phyloP scores from a whole-genome alignment of 2,113 vertebrate species.

The Sebastes fasciatus region DNA sequence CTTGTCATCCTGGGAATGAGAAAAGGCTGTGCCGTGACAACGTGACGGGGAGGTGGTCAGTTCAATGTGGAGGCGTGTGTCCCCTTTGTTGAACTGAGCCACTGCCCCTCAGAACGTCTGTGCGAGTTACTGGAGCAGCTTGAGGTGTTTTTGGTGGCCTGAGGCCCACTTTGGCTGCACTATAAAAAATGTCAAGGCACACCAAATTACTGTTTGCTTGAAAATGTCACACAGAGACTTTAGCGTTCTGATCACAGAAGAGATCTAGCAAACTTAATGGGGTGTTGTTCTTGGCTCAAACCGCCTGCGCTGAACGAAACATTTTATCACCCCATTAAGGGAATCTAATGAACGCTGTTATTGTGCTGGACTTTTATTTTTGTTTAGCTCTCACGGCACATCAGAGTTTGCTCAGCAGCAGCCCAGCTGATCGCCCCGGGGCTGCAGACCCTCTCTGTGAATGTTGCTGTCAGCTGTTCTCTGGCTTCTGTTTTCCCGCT shows the following conservation, averaged over 20 bases:
- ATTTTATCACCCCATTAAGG: slow-evolving; percentile 17
- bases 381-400: slow-evolving; percentile 8
- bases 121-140: background rate
- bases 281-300: slow-evolving; percentile 9
- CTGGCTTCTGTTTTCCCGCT: slow-evolving; percentile 22
- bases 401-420: background rate
- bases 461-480: slow-evolving; percentile 11
- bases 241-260: background rate
- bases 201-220: slow-evolving; percentile 11
- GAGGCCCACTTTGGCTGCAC: background rate
- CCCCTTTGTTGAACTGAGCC: background rate
- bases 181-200: background rate
- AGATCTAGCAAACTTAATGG: background rate
- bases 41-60: too few species aligned
- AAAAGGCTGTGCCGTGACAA: too few species aligned
- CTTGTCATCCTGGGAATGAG: too few species aligned
- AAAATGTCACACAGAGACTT: slow-evolving; percentile 5
- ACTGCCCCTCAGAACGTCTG: background rate
- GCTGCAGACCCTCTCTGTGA: background rate
- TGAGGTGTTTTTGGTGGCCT: background rate
- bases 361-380: slow-evolving; percentile 5
- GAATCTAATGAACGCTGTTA: slow-evolving; percentile 15
- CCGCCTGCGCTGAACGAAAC: background rate
- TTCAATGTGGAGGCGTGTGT: too few species aligned
- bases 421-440: slow-evolving; percentile 9